These are phyloP conservation scores for Campylomormyrus numenius DNA, from an alignment of 2,113 vertebrate species.

Conservation along the genomic window DNA sequence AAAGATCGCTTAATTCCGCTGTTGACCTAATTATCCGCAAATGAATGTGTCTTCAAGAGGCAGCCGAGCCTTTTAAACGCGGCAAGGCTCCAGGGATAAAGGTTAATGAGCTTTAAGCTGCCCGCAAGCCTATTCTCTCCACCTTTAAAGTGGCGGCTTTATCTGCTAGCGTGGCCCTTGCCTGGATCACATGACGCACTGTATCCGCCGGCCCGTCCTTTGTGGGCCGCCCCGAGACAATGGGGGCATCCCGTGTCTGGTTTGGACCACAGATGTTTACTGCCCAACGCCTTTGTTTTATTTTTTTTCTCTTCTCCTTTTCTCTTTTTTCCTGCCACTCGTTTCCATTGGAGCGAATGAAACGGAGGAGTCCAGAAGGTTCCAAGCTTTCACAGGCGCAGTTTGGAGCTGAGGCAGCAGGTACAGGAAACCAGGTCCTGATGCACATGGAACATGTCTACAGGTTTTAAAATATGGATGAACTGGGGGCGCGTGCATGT, in stretches of 20 bases:
- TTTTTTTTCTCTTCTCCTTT: conserved; percentile 47
- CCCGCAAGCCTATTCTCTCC: conserved; percentile 49
- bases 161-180: conserved; percentile 47
- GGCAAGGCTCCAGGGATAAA: conserved; percentile 64
- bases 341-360: neutral
- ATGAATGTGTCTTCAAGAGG: conserved; percentile 63
- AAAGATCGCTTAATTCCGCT: conserved; percentile 66
- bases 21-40: conserved; percentile 68
- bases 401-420: neutral
- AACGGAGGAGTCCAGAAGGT: conserved; percentile 8
- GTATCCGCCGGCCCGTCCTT: conserved; percentile 18
- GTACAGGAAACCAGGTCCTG: neutral
- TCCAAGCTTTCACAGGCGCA: neutral
- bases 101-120: conserved; percentile 71
- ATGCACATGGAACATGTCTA: neutral
- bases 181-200: conserved; percentile 35
- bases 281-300: conserved; percentile 32
- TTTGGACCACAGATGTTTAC: conserved; percentile 38
- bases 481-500: conserved; percentile 39
- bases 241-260: conserved; percentile 28
- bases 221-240: conserved; percentile 43
- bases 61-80: conserved; percentile 65
- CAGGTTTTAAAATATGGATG: neutral
- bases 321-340: conserved; percentile 25
- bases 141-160: conserved; percentile 52